A percentile compares a stretch with the other conserved stretches of the same genome.
Conservation (phyloP, 2,797 vertebrate species). For the Chanos chanos region DNA sequence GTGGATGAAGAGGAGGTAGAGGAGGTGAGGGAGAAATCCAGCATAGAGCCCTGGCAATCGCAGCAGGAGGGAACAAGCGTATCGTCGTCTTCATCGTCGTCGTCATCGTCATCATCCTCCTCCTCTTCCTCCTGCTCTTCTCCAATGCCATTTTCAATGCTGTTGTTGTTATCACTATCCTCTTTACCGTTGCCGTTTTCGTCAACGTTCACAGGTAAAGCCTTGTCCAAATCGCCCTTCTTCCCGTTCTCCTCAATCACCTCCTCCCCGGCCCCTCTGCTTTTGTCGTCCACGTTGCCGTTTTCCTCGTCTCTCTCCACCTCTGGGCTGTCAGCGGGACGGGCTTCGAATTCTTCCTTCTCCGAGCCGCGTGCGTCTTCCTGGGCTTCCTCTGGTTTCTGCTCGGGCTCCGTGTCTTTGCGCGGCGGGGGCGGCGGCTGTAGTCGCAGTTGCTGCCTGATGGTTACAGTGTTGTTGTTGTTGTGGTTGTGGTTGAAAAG, state of each 20-base stretch:
- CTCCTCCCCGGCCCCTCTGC: conserved; percentile 59
- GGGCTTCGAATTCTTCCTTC: conserved; percentile 36
- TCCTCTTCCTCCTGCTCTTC: conserved; percentile 41
- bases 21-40: conserved; percentile 74
- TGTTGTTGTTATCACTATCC: conserved; percentile 36
- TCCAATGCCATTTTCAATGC: background rate
- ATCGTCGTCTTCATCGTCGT: conserved; percentile 74
- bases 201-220: conserved; percentile 46
- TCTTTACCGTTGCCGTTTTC: conserved; percentile 51
- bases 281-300: conserved; percentile 53
- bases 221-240: too few relatives aligned
- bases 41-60: conserved; percentile 72
- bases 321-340: conserved; percentile 19
- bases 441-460: conserved; percentile 69
- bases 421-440: conserved; percentile 52
- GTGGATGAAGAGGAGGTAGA: conserved; percentile 85
- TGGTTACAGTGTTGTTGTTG: conserved; percentile 74
- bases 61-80: conserved; percentile 75
- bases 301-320: conserved; percentile 51
- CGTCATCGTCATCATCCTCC: conserved; percentile 43
- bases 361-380: conserved; percentile 45
- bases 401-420: conserved; percentile 52
- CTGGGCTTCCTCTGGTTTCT: conserved; percentile 24
- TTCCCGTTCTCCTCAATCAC: conserved; percentile 56
- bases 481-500: conserved; percentile 77